A percentile compares a stretch with the other conserved stretches of the same genome.
Conservation (phyloP, 2,797 vertebrate species). For the Sparidentex hasta region DNA sequence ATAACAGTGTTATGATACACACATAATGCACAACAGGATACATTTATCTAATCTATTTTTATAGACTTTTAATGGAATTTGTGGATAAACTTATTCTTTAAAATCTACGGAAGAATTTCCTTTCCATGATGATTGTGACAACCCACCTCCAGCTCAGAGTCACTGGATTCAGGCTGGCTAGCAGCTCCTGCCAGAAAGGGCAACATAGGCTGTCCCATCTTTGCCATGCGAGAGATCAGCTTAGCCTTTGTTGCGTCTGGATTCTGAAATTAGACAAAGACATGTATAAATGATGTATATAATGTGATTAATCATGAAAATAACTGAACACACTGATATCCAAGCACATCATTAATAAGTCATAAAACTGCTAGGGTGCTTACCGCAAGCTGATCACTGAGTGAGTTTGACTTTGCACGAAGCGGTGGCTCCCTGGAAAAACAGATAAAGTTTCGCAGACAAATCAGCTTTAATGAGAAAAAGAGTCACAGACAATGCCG, state of each 20-base stretch:
- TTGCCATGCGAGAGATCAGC: slow-evolving; percentile 98
- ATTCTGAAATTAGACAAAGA: slow-evolving; percentile 82
- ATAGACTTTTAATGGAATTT: neutral
- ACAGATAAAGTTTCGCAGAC: slow-evolving; percentile 1
- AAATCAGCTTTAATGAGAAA: neutral
- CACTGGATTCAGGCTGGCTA: slow-evolving; percentile 93
- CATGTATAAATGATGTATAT: neutral
- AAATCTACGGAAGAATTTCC: neutral
- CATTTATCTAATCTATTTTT: neutral
- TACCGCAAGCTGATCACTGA: slow-evolving; percentile 92
- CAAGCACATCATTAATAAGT: neutral
- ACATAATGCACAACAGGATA: neutral
- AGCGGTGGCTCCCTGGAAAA: slow-evolving; percentile 89
- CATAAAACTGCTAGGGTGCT: slow-evolving; percentile 55
- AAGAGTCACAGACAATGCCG: neutral
- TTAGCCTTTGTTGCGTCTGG: slow-evolving; percentile 95
- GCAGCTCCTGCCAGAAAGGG: slow-evolving; percentile 89
- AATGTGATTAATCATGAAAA: neutral
- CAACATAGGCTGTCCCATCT: slow-evolving; percentile 98
- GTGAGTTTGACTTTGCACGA: slow-evolving; percentile 92
- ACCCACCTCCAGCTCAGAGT: slow-evolving; percentile 93
- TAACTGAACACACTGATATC: neutral
- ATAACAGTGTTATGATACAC: neutral
- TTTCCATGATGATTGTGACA: neutral
- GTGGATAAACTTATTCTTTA: neutral